Base-by-base conservation (phyloP, 1,140 invertebrate species). In the Eumaeus atala region DNA sequence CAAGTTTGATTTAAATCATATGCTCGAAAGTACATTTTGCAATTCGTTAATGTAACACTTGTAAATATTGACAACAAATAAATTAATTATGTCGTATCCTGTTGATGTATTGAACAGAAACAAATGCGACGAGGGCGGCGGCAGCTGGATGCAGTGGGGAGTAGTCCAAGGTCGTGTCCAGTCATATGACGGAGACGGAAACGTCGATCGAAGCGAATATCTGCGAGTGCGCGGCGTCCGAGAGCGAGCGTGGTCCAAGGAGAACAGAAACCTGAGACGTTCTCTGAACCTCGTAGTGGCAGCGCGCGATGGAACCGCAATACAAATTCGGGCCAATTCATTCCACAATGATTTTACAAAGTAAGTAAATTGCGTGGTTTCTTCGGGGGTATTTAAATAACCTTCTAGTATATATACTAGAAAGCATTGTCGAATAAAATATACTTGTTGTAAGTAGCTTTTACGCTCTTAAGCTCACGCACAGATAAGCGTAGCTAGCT, bases 211-310 rank as follows among this genome's bases (percentile, higher is more conserved):
- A 34, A 79, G 56, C 61, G 58, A 72, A n/a, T 78, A 72, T 44
- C 59, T 92, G 8, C 86, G 81, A 40, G 61, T 90, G 10, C 87
- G 90, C 34, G 88, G 90, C 9, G 65, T 89, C 0, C 85, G 88
- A 48, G 89, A 91, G 36, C 54, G 77, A 6, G 56, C 47, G 14
- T 84, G 77, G 67, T 61, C 69, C 1, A 56, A 58, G 6, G 63
- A 55, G 1, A 62, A 72, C 36, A 56, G 67, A 18, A 64, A 62
- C 2, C 62, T 87, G 6, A 61, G 77, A 34, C 66, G 76, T 33
- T 72, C 70, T 0, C 51, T 88, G 21, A 66, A 58, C 0, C 53
- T 90, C 3, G 67, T 66, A 0, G 84, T 80, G 4, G 47, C 71
- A 0, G 74, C 80, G n/a, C 49, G 36, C 9, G 75, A 88, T 56